Percentiles rank a stretch among this genome's conserved stretches.
These are phyloP conservation scores for Glaucopsyche alexis DNA, from an alignment of 2,888 invertebrate species.

Conservation along the genomic window DNA sequence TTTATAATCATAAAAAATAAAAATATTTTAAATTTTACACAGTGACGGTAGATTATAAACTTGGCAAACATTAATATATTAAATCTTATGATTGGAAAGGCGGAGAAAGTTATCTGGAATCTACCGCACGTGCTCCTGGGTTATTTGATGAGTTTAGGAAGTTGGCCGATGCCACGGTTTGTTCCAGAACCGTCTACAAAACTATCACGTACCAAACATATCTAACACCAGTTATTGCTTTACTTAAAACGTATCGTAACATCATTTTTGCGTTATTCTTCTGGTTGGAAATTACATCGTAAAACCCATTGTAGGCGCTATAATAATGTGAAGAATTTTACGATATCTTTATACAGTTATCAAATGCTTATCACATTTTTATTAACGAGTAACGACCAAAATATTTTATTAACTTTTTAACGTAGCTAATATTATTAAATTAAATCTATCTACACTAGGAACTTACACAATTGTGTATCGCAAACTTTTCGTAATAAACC, in stretches of 20 bases:
- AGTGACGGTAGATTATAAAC: neutral
- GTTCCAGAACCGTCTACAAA: constrained; percentile 43
- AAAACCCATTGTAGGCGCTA: neutral
- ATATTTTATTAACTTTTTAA: constrained; percentile 8
- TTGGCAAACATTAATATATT: constrained; percentile 6
- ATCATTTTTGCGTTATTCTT: constrained; percentile 7
- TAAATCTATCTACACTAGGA: too few species aligned
- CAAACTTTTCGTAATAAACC: too few species aligned
- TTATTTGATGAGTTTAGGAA: constrained; percentile 73
- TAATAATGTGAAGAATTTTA: constrained; percentile 13
- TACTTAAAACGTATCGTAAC: constrained; percentile 18
- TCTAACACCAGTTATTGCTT: constrained; percentile 35
- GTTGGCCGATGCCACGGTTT: constrained; percentile 58
- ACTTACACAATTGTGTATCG: too few species aligned
- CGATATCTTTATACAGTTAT: neutral
- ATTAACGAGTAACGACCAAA: neutral
- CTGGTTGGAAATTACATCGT: neutral
- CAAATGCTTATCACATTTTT: constrained; percentile 16
- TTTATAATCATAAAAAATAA: neutral
- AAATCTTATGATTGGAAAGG: constrained; percentile 34
- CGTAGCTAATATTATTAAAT: too few species aligned
- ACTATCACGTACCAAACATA: constrained; percentile 38
- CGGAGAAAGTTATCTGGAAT: constrained; percentile 65
- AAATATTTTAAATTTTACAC: too few species aligned
- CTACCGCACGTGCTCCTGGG: constrained; percentile 57